Base-by-base conservation (phyloP, 2,888 invertebrate species). In the Himalopsyche kuldschensis region DNA sequence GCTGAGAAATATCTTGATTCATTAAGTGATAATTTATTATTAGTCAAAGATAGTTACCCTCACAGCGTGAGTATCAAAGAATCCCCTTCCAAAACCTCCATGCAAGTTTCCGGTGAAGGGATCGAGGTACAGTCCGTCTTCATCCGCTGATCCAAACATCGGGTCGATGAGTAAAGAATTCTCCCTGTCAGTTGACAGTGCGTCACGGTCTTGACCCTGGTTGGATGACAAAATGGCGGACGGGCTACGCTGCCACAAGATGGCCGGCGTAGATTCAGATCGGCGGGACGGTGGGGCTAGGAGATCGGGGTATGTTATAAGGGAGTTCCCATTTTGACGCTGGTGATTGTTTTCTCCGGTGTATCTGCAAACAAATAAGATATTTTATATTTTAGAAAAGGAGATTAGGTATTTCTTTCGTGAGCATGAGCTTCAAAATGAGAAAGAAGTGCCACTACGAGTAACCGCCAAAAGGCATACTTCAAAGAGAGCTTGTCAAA, bases 271-370 rank as follows among this genome's bases (percentile, higher is more conserved):
- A 6, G 79, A 27, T 17, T 48, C 55, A 31, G 84, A 47, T 48
- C 86, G 82, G 4, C 88, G 87, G 82, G 89, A 87, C 84, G 89
- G 88, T 79, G 90, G 89, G 79, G 90, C 90, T 86, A 90, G 87
- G 80, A 90, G 87, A 87, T 90, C 90, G 30, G 90, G 90, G 87
- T 90, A 89, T 76, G 90, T 88, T 86, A 90, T 87, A 84, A 90
- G 87, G 35, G 89, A 89, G 81, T 87, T 87, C 78, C 63, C 17
- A 83, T 86, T 80, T 83, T 86, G 80, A 83, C 80, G 85, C 30
- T 84, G 84, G 6, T 78, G 78, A 78, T 77, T 47, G 76, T 31
- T 31, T 75, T 84, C 84, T 20, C 78, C 81, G 24, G 82, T 63
- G 41, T 84, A 84, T 31, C 84, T 84, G 77, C 1, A 82, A 84